Conservation (phyloP, 2,888 invertebrate genomes). For the Andrena dorsata region DNA sequence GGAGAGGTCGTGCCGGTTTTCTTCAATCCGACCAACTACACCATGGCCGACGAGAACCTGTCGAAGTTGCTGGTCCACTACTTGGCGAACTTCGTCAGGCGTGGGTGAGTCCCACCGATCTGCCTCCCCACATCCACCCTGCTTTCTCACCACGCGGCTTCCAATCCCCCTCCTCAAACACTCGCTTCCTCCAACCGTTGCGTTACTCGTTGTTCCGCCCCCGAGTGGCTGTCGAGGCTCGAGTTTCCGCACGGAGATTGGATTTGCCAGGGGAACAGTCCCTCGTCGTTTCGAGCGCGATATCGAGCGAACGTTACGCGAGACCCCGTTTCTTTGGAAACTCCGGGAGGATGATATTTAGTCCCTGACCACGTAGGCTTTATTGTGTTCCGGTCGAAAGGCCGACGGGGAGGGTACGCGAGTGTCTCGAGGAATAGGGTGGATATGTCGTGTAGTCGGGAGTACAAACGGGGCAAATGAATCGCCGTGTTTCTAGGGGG, state of each 20-base stretch:
- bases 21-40: constrained; percentile 91
- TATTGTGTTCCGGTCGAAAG: not conserved
- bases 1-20: constrained; percentile 87
- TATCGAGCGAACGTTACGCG: not conserved
- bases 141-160: too few species aligned
- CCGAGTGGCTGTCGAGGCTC: constrained; percentile 6
- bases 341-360: not conserved
- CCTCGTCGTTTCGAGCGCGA: constrained; percentile 13
- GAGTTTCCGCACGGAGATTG: constrained; percentile 30
- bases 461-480: not conserved
- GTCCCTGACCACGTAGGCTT: not conserved
- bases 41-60: constrained; percentile 91
- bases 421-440: not conserved
- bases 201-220: not conserved
- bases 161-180: not conserved
- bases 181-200: not conserved
- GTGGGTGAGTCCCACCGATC: constrained; percentile 89
- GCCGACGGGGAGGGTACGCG: not conserved
- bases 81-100: constrained; percentile 94
- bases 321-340: not conserved
- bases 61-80: constrained; percentile 93
- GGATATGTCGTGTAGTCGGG: not conserved
- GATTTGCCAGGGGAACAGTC: constrained; percentile 13
- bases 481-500: not conserved
- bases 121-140: not conserved